Base-by-base conservation (phyloP, 2,797 vertebrate species). In the Neosilurus mollespiculum region DNA sequence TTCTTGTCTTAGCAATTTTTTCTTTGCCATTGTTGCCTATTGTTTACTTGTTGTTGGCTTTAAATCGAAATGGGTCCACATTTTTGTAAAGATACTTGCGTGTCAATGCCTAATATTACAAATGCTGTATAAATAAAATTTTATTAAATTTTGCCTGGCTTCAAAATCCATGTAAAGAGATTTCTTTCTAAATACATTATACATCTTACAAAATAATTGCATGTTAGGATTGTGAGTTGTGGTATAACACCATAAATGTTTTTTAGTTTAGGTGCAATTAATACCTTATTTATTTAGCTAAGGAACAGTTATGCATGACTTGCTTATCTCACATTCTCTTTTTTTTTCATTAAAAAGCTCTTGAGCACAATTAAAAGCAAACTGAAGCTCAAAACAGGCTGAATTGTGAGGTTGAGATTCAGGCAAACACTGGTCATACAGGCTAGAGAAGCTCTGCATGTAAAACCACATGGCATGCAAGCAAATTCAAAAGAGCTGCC, bases 381-480 rank as follows among this genome's bases (percentile, higher is more conserved):
- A 71, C 43, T 51, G 69, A 71, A 51, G 22, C 43, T 51, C 12
- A 73, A 72, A 73, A 56, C 3, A 58, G 24, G 16, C 14, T 64
- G 9, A 24, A 30, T 26, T 11, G 9, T 18, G 49, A 9, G 37
- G 3, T 64, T 49, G n/a, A 51, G 22, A 62, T 9, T n/a, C 7
- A 26, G 43, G n/a, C 4, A 20, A 20, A 64, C 30, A 51, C n/a
- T 11, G 2, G 37, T 51, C 37, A 7, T 26, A 51, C 22, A 20
- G 43, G 43, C 62, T 65, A 4, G 65, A 26, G 11, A 65, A 65
- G 14, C 20, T 24, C 71, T 78, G 43, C 9, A 53, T 20, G n/a
- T 53, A 53, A 78, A 53, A 62, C 15, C 20, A 59, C 30, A n/a
- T 43, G 73, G 20, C 73, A 77, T 77, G 73, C 56, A 78, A 61